These are phyloP conservation scores for Corythornis vintsioides DNA, from an alignment of 2,113 vertebrate genomes.

Conservation along the genomic window DNA sequence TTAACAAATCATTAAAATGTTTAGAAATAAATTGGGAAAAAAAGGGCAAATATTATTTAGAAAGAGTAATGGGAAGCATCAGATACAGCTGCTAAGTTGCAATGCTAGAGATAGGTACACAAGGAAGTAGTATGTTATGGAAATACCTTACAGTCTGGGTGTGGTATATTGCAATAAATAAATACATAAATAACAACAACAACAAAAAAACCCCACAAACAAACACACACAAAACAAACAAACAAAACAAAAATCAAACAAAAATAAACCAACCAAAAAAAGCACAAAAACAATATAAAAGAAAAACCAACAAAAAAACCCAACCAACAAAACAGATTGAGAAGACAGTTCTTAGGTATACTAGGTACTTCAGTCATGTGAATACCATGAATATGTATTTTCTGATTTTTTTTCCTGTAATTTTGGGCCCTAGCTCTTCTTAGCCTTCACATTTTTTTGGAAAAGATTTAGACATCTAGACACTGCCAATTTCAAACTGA, in stretches of 20 bases:
- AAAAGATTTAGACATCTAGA: not conserved
- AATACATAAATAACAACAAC: not conserved
- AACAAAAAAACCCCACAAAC: too few species aligned
- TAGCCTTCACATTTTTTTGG: not conserved
- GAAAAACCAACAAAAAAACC: too few species aligned
- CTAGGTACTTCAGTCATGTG: not conserved
- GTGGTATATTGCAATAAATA: not conserved
- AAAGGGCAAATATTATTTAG: not conserved
- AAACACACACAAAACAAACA: too few species aligned
- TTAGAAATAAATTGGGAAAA: rapidly evolving
- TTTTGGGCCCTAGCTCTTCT: not conserved
- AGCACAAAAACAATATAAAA: too few species aligned
- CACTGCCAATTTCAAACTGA: not conserved
- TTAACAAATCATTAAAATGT: not conserved
- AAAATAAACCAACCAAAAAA: too few species aligned
- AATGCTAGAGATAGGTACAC: not conserved
- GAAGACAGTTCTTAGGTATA: not conserved
- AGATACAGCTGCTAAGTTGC: not conserved
- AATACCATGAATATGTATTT: not conserved
- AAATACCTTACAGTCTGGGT: not conserved
- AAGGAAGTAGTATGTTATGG: not conserved
- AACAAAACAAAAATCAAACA: too few species aligned
- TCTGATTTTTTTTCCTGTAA: not conserved
- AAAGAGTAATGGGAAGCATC: not conserved
- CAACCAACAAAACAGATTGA: not conserved